Evolutionary conservation across 2,113 vertebrate species (phyloP).

Genomic region (Neolamprologus modestus): DNA sequence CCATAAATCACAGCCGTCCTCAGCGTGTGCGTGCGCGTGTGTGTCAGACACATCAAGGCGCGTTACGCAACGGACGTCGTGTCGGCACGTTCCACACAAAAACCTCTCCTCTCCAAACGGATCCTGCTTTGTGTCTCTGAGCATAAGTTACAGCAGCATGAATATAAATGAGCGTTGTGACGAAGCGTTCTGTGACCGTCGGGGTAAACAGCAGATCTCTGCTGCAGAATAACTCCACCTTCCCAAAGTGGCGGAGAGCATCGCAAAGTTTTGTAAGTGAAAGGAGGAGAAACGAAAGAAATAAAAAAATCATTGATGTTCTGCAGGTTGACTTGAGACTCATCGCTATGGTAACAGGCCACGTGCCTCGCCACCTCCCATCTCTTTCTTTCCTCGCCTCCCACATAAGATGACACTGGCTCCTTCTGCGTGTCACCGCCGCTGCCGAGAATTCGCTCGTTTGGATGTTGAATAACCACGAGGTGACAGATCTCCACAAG

Average conservation of each 20-base stretch:
- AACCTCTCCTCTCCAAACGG: background rate
- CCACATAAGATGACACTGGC: constrained; percentile 1
- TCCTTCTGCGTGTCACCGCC: background rate
- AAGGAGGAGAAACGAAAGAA: background rate
- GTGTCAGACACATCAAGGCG: constrained; percentile 12
- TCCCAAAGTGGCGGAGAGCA: background rate
- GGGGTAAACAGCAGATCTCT: background rate
- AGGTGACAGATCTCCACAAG: background rate
- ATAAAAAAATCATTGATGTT: constrained; percentile 49
- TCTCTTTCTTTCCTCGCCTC: background rate
- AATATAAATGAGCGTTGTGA: constrained; percentile 39
- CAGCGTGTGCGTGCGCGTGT: rapidly evolving
- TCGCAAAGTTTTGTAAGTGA: background rate
- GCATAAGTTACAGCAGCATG: constrained; percentile 21
- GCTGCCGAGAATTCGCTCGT: background rate
- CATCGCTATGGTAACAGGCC: constrained; percentile 69
- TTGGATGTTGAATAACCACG: constrained; percentile 14
- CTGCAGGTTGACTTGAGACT: constrained; percentile 43
- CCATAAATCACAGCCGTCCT: constrained; percentile 8
- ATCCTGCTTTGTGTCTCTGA: background rate
- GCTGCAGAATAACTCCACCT: background rate
- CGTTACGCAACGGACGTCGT: background rate
- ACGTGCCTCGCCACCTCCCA: constrained; percentile 44
- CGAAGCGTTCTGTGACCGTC: background rate
- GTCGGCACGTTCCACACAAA: background rate